Base-by-base conservation (phyloP, 2,888 invertebrate species). In the Pomacea canaliculata region DNA sequence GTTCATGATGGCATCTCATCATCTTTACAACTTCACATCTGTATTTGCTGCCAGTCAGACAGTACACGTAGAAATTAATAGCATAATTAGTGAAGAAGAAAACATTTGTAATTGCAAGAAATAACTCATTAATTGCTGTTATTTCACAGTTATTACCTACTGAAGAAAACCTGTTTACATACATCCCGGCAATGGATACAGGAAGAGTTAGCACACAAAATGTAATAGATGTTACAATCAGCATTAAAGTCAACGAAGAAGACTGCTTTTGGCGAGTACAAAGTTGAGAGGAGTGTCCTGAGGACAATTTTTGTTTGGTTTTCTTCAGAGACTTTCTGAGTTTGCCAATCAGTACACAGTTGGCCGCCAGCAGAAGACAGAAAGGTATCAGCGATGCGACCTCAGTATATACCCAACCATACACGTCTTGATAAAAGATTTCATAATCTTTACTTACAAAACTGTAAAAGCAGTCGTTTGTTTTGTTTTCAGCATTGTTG, bases 41-140 rank as follows among this genome's bases (percentile, higher is more conserved):
- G 23, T 23, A 73, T 2, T 51, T 37, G 37, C 67, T 66, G 10
- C 73, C 73, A 7, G 73, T 73, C n/a, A 60, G n/a, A 23, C 66
- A 18, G 48, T 73, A 73, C 46, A 73, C 18, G 73, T 68, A 73
- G 18, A 73, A 73, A 59, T 73, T 73, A 59, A 73, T 68, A 56
- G 67, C 19, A 37, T 10, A 46, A 60, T 67, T 73, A 49, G 7
- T n/a, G 51, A 68, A 18, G 18, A 18, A 73, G 59, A 73, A 59
- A 27, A 73, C 16, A 2, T 27, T 19, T 4, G 66, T 56, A 49
- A 68, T 18, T 12, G 67, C 46, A 18, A 56, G 48, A 16, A 19
- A 51, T 10, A 73, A 51, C 27, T 51, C n/a, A n/a, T 46, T 73
- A 12, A 5, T n/a, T 10, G 68, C 67, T 1, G 48, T n/a, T 16